These are phyloP conservation scores for Taenaris catops DNA, from an alignment of 2,888 invertebrate species.

Conservation along the genomic window DNA sequence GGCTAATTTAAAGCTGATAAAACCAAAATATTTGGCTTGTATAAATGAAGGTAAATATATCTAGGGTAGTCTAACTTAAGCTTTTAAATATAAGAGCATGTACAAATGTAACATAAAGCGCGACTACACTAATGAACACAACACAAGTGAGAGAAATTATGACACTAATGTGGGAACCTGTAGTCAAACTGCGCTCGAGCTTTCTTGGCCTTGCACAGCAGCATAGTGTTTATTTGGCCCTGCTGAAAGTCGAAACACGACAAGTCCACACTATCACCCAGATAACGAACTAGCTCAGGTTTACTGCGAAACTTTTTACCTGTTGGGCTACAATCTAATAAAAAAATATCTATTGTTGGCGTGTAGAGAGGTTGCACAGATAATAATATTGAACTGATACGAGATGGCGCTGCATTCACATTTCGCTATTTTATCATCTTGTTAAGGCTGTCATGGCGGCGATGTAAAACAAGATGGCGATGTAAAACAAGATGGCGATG, in stretches of 20 bases:
- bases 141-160: slow-evolving; percentile 67
- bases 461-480: too few relatives aligned
- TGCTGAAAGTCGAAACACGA: slow-evolving; percentile 91
- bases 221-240: slow-evolving; percentile 86
- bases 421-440: too few relatives aligned
- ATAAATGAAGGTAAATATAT: slow-evolving; percentile 11
- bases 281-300: slow-evolving; percentile 87
- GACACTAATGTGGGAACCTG: slow-evolving; percentile 76
- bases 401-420: too few relatives aligned
- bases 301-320: slow-evolving; percentile 91
- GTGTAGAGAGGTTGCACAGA: too few relatives aligned
- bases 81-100: slow-evolving; percentile 29
- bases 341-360: too few relatives aligned
- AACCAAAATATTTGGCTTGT: slow-evolving; percentile 10
- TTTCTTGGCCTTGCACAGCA: slow-evolving; percentile 85
- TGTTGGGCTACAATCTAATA: slow-evolving; percentile 88
- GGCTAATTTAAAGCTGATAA: slow-evolving; percentile 2
- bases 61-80: slow-evolving; percentile 31
- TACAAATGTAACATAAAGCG: slow-evolving; percentile 60
- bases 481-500: too few relatives aligned
- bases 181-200: slow-evolving; percentile 85
- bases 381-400: too few relatives aligned
- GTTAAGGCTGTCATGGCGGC: too few relatives aligned
- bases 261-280: slow-evolving; percentile 88
- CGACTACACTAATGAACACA: slow-evolving; percentile 72